Conservation (phyloP, 2,888 invertebrate genomes). For the Drosophila rubida region DNA sequence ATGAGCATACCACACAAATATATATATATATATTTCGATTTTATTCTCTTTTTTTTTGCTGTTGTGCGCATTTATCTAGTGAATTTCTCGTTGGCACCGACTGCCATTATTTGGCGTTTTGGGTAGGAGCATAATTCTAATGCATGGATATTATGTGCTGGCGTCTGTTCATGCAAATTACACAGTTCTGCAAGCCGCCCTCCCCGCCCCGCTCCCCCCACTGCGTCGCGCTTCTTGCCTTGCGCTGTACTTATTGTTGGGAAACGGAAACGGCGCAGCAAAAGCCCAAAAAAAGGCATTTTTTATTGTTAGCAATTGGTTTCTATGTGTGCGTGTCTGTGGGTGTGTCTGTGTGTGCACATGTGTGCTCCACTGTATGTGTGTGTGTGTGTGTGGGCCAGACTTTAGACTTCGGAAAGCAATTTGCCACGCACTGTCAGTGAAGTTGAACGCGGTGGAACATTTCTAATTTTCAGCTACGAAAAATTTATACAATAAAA, state of each 20-base stretch:
- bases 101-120: slow-evolving; percentile 63
- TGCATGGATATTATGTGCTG: slow-evolving; percentile 74
- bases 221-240: not conserved
- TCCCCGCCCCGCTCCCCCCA: not conserved
- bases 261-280: slow-evolving; percentile 65
- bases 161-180: slow-evolving; percentile 72
- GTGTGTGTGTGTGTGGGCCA: slow-evolving; percentile 44
- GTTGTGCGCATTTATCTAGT: slow-evolving; percentile 61
- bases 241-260: slow-evolving; percentile 55
- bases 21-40: slow-evolving; percentile 40
- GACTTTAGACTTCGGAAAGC: slow-evolving; percentile 76
- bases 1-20: not conserved
- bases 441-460: slow-evolving; percentile 79
- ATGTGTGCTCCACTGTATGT: slow-evolving; percentile 7
- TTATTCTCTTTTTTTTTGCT: not conserved
- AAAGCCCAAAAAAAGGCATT: slow-evolving; percentile 54
- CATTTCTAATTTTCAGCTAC: slow-evolving; percentile 81
- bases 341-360: slow-evolving; percentile 21
- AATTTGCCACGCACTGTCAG: slow-evolving; percentile 81
- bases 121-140: slow-evolving; percentile 69
- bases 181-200: slow-evolving; percentile 12
- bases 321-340: slow-evolving; percentile 35
- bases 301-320: slow-evolving; percentile 73
- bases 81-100: slow-evolving; percentile 38
- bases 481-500: slow-evolving; percentile 75